Conservation (phyloP, 2,888 invertebrate genomes). For the Hypsopygia costalis region DNA sequence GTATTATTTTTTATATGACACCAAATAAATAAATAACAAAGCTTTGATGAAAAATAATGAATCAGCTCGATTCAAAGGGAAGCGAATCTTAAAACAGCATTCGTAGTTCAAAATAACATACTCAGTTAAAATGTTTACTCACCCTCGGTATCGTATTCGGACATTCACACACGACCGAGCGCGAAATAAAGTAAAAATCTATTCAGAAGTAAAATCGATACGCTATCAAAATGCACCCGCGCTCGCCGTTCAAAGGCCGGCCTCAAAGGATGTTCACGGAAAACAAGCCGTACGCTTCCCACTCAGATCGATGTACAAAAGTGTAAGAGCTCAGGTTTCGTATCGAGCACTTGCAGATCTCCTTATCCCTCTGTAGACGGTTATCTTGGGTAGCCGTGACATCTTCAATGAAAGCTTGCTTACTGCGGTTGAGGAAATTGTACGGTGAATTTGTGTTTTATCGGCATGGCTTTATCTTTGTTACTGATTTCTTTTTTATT, state of each 20-base stretch:
- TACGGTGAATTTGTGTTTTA: neutral
- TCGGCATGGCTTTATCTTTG: neutral
- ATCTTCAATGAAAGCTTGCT: neutral
- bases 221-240: conserved; percentile 65
- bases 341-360: conserved; percentile 47
- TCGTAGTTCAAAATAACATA: neutral
- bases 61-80: too few species aligned
- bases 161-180: conserved; percentile 14
- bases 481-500: too few species aligned
- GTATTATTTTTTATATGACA: too few species aligned
- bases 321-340: conserved; percentile 34
- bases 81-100: neutral
- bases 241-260: conserved; percentile 56
- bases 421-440: neutral
- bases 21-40: too few species aligned
- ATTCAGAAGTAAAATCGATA: conserved; percentile 68
- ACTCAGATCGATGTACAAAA: conserved; percentile 57
- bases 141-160: neutral
- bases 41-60: too few species aligned
- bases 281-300: conserved; percentile 59
- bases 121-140: conserved; percentile 8
- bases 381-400: conserved; percentile 17
- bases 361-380: conserved; percentile 34
- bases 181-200: conserved; percentile 54
- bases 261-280: conserved; percentile 55